phyloP scores from a whole-genome alignment of 2,888 invertebrate genomes.

The Diaphora mendica region DNA sequence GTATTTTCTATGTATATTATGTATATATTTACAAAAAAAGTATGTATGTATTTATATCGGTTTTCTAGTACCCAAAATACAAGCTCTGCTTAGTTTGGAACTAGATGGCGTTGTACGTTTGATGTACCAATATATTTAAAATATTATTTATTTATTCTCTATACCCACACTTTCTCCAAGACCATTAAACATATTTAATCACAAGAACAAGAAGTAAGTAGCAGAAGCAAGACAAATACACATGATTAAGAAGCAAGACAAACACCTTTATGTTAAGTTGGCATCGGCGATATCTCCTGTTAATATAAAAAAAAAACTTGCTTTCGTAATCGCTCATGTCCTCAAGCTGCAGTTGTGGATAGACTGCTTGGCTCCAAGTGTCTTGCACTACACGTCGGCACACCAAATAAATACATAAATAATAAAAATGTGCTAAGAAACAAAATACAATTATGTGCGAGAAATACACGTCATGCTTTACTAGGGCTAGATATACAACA shows the following conservation, averaged over 20 bases:
- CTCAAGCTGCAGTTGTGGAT: constrained; percentile 65
- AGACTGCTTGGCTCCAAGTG: constrained; percentile 55
- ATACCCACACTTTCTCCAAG: no score
- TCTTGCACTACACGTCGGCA: constrained; percentile 65
- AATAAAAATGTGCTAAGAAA: constrained; percentile 46
- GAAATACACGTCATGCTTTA: constrained; percentile 32
- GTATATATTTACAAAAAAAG: no score
- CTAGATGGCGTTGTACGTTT: no score
- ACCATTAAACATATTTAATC: no score
- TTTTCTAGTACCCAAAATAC: no score
- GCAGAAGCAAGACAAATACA: neutral
- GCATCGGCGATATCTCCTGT: neutral
- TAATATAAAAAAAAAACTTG: constrained; percentile 63
- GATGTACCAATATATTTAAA: no score
- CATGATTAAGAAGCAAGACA: neutral
- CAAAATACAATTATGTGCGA: constrained; percentile 26
- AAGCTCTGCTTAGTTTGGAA: no score
- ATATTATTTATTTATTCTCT: no score
- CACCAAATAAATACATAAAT: constrained; percentile 57
- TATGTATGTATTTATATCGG: no score
- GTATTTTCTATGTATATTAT: no score
- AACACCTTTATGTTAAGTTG: neutral
- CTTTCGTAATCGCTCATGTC: constrained; percentile 75
- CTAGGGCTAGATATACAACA: constrained; percentile 16
- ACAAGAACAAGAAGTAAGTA: neutral